A percentile compares a stretch with the other conserved stretches of the same genome.
Evolutionary conservation across 2,888 invertebrate species (phyloP).

Genomic region (Dynastes grantii): DNA sequence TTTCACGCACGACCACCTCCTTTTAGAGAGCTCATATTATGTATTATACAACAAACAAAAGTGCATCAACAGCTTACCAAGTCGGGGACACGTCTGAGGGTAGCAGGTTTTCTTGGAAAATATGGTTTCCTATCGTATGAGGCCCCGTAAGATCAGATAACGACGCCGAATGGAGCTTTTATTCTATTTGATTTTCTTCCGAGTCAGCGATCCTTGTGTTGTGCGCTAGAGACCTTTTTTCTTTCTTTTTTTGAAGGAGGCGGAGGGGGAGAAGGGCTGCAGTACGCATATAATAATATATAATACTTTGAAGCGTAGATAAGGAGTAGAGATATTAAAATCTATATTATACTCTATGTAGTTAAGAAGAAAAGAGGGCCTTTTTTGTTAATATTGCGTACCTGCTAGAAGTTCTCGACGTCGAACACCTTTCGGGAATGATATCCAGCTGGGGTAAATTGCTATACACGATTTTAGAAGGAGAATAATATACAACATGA

Average conservation of each 20-base stretch:
- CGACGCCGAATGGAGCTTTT: constrained; percentile 21
- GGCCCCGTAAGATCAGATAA: constrained; percentile 42
- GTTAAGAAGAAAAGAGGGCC: not conserved
- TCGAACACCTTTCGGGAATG: constrained; percentile 8
- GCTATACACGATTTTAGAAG: not conserved
- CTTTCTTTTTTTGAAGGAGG: not conserved
- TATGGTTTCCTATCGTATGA: constrained; percentile 19
- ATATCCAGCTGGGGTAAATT: constrained; percentile 1
- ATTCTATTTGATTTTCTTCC: constrained; percentile 36
- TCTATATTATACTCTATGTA: constrained; percentile 1
- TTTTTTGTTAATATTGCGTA: not conserved
- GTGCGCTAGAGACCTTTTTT: not conserved
- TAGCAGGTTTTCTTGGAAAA: not conserved
- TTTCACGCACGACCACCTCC: constrained; percentile 30
- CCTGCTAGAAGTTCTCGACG: constrained; percentile 1
- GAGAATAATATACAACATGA: not conserved
- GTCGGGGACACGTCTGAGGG: no score
- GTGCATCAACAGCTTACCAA: not conserved
- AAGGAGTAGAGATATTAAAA: not conserved
- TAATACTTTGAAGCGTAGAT: constrained; percentile 1
- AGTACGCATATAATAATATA: not conserved
- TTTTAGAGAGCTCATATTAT: not conserved
- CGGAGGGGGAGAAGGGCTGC: not conserved
- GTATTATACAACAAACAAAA: constrained; percentile 7
- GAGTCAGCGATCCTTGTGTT: constrained; percentile 38